These are phyloP conservation scores for Ectropis grisescens DNA, from an alignment of 1,140 invertebrate genomes.

Conservation along the genomic window DNA sequence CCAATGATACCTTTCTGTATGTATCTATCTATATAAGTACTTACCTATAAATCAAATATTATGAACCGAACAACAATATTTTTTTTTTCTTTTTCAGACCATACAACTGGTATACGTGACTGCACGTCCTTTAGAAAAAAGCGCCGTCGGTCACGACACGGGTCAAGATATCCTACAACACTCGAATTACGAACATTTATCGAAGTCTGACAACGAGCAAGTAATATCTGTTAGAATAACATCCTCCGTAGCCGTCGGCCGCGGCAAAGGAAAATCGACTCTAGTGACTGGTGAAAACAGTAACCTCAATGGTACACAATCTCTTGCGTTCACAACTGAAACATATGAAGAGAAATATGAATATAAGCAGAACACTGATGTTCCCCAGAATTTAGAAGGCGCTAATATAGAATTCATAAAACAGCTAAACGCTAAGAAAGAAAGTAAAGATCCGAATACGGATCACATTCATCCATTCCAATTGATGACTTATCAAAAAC, in stretches of 20 bases:
- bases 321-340: constrained; percentile 1
- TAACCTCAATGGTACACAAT: not conserved
- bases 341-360: constrained; percentile 1
- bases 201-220: constrained; percentile 31
- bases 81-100: constrained; percentile 39
- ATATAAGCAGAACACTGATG: constrained; percentile 12
- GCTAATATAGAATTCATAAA: constrained; percentile 58
- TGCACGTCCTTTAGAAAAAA: constrained; percentile 23
- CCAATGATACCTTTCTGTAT: too few species aligned
- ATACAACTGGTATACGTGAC: constrained; percentile 30
- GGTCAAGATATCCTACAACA: constrained; percentile 10
- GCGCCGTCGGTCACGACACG: constrained; percentile 3
- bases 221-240: constrained; percentile 67
- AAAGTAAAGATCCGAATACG: constrained; percentile 25
- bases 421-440: constrained; percentile 55
- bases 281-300: constrained; percentile 4
- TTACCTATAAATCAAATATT: too few species aligned
- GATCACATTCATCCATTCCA: constrained; percentile 32
- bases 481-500: too few species aligned
- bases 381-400: constrained; percentile 35
- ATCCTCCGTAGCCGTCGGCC: constrained; percentile 59
- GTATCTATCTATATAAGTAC: too few species aligned
- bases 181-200: constrained; percentile 26
- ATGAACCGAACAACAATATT: too few species aligned
- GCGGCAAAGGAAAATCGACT: constrained; percentile 28